phyloP scores from a whole-genome alignment of 2,888 invertebrate genomes.

The Salpingus planirostris region DNA sequence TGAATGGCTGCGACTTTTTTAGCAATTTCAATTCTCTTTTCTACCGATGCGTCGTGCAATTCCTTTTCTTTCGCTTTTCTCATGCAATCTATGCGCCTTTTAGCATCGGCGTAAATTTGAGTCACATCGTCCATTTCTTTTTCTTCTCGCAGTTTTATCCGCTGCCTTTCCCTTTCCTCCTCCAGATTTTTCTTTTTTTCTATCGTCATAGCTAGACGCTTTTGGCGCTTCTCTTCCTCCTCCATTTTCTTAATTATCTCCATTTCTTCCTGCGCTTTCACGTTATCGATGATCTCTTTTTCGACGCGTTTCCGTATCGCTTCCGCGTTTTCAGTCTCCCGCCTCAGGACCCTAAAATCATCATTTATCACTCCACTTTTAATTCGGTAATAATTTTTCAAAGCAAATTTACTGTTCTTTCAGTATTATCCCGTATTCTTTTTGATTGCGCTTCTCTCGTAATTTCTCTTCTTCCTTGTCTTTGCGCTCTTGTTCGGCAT shows the following conservation, averaged over 20 bases:
- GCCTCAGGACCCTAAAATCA: slow-evolving; percentile 4
- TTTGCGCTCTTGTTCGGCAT: slow-evolving; percentile 24
- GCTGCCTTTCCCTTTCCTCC: slow-evolving; percentile 31
- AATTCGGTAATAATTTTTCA: slow-evolving; percentile 1
- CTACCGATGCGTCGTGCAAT: slow-evolving; percentile 18
- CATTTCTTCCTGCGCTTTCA: slow-evolving; percentile 6
- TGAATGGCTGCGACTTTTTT: slow-evolving; percentile 21
- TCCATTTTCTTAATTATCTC: slow-evolving; percentile 5
- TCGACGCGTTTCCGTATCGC: slow-evolving; percentile 1
- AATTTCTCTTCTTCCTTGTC: slow-evolving; percentile 18
- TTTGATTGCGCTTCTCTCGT: slow-evolving; percentile 16
- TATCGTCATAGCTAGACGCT: background rate
- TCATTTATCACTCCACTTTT: background rate
- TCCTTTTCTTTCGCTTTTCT: slow-evolving; percentile 37
- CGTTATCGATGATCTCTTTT: slow-evolving; percentile 3
- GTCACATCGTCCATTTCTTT: slow-evolving; percentile 41
- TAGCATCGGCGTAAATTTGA: slow-evolving; percentile 41
- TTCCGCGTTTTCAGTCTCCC: slow-evolving; percentile 1
- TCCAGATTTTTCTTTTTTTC: slow-evolving; percentile 18
- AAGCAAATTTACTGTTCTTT: slow-evolving; percentile 3
- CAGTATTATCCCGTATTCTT: slow-evolving; percentile 1
- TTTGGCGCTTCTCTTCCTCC: slow-evolving; percentile 2
- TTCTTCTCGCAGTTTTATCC: slow-evolving; percentile 37
- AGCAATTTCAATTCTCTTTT: slow-evolving; percentile 17
- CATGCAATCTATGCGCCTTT: slow-evolving; percentile 39